A percentile compares a stretch with the other conserved stretches of the same genome.
These are phyloP conservation scores for Scolopax mira DNA, from an alignment of 2,113 vertebrate genomes.

Conservation along the genomic window DNA sequence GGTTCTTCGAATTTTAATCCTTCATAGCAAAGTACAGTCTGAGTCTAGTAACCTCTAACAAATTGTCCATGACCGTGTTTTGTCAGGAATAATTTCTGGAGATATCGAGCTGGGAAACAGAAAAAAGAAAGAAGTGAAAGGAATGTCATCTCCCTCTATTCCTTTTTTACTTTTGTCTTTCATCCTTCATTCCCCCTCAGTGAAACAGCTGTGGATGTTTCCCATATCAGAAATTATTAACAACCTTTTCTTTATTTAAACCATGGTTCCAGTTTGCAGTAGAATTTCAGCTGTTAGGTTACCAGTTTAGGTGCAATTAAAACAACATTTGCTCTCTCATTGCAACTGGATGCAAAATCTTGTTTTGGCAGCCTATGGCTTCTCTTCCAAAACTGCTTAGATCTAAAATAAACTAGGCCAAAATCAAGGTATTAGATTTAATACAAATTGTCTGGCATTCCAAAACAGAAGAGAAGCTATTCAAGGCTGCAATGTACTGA, in stretches of 20 bases:
- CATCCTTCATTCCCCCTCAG: neutral
- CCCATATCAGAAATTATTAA: neutral
- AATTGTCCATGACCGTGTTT: neutral
- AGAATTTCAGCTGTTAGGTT: neutral
- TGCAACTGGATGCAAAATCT: conserved; percentile 21
- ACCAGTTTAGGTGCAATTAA: neutral
- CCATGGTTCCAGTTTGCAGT: neutral
- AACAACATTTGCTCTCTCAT: conserved; percentile 2
- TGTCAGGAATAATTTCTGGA: neutral
- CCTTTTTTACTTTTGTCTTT: neutral
- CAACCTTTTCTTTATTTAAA: neutral
- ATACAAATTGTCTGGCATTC: neutral
- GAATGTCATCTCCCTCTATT: neutral
- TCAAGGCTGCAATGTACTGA: neutral
- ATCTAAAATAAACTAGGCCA: neutral
- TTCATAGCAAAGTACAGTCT: neutral
- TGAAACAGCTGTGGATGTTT: neutral
- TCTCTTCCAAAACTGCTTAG: conserved; percentile 13
- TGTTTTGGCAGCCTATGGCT: neutral
- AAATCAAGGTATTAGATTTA: neutral
- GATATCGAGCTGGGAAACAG: neutral
- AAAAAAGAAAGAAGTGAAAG: neutral
- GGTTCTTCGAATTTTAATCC: neutral
- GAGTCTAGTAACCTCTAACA: neutral
- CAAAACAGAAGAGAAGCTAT: neutral